Percentiles rank a stretch among this genome's conserved stretches.
These are phyloP conservation scores for Rhodeus uyekii DNA, from an alignment of 2,797 vertebrate genomes.

Conservation along the genomic window DNA sequence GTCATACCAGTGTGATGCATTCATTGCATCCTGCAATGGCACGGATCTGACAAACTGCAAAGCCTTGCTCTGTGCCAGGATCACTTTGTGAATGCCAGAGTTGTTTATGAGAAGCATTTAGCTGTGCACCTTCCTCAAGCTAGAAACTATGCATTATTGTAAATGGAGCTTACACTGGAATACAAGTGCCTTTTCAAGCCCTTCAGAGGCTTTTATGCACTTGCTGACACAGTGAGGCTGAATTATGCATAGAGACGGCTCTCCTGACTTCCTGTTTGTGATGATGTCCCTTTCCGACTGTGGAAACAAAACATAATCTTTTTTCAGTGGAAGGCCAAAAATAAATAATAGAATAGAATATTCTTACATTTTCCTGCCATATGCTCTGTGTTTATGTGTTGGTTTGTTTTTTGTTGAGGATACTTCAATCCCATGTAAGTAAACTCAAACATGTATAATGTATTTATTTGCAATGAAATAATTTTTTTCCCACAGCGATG, in stretches of 20 bases:
- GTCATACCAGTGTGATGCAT: constrained; percentile 15
- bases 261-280: constrained; percentile 35
- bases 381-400: not conserved
- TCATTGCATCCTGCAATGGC: constrained; percentile 1
- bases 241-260: constrained; percentile 34
- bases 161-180: constrained; percentile 2
- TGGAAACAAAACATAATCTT: constrained; percentile 23
- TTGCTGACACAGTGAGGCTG: constrained; percentile 25
- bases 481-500: too few species aligned
- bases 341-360: not conserved
- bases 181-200: constrained; percentile 40
- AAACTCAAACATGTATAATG: not conserved
- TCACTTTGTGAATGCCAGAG: constrained; percentile 14
- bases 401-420: not conserved
- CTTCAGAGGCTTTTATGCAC: constrained; percentile 14
- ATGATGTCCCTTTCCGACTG: constrained; percentile 36
- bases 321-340: not conserved
- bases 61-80: constrained; percentile 10
- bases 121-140: constrained; percentile 16
- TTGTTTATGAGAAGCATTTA: constrained; percentile 27
- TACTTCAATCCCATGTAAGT: not conserved
- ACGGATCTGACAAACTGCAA: constrained; percentile 12
- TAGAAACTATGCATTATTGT: constrained; percentile 24
- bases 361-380: not conserved
- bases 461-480: too few species aligned